Conservation (phyloP, 2,888 invertebrate genomes). For the Nymphalis urticae region DNA sequence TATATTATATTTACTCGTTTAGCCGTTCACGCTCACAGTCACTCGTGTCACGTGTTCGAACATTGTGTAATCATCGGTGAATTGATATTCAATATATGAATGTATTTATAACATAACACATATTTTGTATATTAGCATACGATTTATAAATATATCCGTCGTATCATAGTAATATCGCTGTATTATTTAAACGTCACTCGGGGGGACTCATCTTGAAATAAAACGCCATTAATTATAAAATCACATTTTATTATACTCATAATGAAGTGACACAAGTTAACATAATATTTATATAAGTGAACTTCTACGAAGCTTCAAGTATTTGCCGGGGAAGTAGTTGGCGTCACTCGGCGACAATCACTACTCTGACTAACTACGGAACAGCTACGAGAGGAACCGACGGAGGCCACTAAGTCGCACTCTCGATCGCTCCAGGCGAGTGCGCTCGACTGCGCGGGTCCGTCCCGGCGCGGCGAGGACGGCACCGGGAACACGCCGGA, state of each 20-base stretch:
- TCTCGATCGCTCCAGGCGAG: background rate
- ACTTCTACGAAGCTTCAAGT: conserved; percentile 55
- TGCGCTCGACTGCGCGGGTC: conserved; percentile 1
- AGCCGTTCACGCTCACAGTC: too few relatives aligned
- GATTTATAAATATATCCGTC: conserved; percentile 19
- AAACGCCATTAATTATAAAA: conserved; percentile 46
- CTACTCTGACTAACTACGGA: conserved; percentile 20
- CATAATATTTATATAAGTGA: conserved; percentile 38
- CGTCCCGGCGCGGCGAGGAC: background rate
- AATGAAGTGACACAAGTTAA: conserved; percentile 54
- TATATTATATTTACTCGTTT: too few relatives aligned
- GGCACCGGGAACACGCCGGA: background rate
- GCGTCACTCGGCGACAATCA: conserved; percentile 4
- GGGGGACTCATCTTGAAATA: conserved; percentile 24
- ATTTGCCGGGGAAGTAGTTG: conserved; percentile 33
- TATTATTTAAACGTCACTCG: conserved; percentile 6
- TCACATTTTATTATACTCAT: conserved; percentile 59
- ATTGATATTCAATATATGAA: conserved; percentile 3
- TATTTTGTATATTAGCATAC: conserved; percentile 7
- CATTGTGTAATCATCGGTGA: background rate
- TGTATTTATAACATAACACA: conserved; percentile 4
- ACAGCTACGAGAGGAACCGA: conserved; percentile 19
- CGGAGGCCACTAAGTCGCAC: background rate
- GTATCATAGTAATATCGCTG: conserved; percentile 2
- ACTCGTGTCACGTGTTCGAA: background rate